Percentiles rank a stretch among this genome's conserved stretches.
phyloP scores from a whole-genome alignment of 2,113 vertebrate species.

The Syngnathoides biaculeatus region DNA sequence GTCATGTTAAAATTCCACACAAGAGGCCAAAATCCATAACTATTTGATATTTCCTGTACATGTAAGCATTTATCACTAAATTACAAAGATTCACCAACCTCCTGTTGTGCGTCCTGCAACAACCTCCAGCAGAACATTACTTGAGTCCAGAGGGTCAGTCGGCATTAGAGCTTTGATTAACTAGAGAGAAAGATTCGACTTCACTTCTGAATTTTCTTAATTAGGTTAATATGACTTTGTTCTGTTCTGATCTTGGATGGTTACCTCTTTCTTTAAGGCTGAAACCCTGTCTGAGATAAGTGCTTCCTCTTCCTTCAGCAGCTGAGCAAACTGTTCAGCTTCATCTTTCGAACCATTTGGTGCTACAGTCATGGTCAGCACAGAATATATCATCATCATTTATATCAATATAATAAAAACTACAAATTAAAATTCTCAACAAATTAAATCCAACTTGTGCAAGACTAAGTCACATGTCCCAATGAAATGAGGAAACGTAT shows the following conservation, averaged over 20 bases:
- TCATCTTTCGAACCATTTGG: slow-evolving; percentile 69
- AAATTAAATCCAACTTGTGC: not conserved
- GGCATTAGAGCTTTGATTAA: slow-evolving; percentile 81
- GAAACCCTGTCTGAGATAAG: slow-evolving; percentile 67
- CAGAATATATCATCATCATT: not conserved
- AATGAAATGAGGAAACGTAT: not conserved
- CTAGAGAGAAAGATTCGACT: slow-evolving; percentile 54
- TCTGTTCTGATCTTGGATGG: slow-evolving; percentile 15
- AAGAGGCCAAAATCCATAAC: not conserved
- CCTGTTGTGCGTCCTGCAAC: slow-evolving; percentile 91
- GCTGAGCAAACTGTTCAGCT: slow-evolving; percentile 77
- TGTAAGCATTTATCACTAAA: not conserved
- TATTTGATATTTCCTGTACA: not conserved
- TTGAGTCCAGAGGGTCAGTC: slow-evolving; percentile 78
- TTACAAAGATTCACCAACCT: slow-evolving; percentile 69
- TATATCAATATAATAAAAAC: no score
- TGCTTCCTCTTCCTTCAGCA: slow-evolving; percentile 82
- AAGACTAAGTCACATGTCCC: no score
- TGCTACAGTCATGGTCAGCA: slow-evolving; percentile 15
- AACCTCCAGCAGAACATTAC: slow-evolving; percentile 83
- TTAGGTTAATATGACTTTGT: no score
- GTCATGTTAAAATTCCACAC: not conserved
- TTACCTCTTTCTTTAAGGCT: slow-evolving; percentile 75
- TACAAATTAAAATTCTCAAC: not conserved
- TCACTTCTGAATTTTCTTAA: not conserved